Evolutionary conservation across 2,797 vertebrate species (phyloP).

Genomic region (Erithacus rubecula): DNA sequence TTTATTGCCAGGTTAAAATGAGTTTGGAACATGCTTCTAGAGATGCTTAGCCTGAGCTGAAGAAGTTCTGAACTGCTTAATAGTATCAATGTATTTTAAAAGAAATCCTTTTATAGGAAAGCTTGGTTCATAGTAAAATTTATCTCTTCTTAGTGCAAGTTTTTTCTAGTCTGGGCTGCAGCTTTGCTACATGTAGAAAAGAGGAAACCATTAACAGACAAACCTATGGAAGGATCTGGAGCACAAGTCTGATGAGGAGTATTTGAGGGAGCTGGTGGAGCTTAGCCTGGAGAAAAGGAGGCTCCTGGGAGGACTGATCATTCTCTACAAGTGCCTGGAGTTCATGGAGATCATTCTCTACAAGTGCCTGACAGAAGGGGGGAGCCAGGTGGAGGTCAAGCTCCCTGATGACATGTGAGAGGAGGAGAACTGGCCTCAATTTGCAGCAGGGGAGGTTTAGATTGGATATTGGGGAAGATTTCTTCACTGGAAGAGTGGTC

Average conservation of each 20-base stretch:
- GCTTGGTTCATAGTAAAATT: not conserved
- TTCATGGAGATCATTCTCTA: too few species aligned
- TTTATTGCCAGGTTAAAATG: not conserved
- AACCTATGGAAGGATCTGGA: not conserved
- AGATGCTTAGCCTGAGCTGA: not conserved
- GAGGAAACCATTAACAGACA: not conserved
- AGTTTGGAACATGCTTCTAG: not conserved
- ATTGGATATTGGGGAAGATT: not conserved
- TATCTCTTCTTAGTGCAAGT: not conserved
- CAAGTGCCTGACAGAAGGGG: not conserved
- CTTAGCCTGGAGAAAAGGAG: not conserved
- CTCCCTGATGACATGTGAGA: too few species aligned
- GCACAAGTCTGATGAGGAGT: not conserved
- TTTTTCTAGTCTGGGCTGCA: not conserved
- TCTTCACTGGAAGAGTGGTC: not conserved
- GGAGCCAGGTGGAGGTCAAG: too few species aligned
- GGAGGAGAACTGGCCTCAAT: not conserved
- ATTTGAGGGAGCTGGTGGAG: not conserved
- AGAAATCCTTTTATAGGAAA: not conserved
- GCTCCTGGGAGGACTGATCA: not conserved
- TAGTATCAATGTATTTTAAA: not conserved
- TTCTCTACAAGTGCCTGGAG: too few species aligned
- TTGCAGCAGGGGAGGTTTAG: not conserved
- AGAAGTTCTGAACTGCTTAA: not conserved
- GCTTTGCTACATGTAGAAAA: not conserved